phyloP scores from a whole-genome alignment of 2,113 vertebrate species.

The Bufo bufo region DNA sequence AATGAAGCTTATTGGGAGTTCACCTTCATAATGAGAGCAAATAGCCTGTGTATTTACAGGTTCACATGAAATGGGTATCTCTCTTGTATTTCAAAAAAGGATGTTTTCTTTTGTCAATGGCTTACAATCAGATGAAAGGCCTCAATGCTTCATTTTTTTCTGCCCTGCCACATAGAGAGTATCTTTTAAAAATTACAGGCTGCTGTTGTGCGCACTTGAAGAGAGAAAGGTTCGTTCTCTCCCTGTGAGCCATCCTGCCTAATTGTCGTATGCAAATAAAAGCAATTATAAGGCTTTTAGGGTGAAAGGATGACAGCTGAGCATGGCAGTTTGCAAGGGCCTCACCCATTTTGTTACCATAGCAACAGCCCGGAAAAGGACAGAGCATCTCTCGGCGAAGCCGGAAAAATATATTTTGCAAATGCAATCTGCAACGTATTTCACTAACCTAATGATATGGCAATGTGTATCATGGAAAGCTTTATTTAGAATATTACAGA shows the following conservation, averaged over 20 bases:
- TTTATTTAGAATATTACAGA: slow-evolving; percentile 78
- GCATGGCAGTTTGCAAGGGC: slow-evolving; percentile 92
- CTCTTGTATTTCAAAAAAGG: slow-evolving; percentile 82
- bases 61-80: slow-evolving; percentile 83
- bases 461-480: slow-evolving; percentile 73
- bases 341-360: slow-evolving; percentile 98
- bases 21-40: slow-evolving; percentile 25
- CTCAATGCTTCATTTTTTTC: slow-evolving; percentile 84
- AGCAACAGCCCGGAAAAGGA: slow-evolving; percentile 90
- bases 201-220: slow-evolving; percentile 84
- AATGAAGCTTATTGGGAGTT: slow-evolving; percentile 46
- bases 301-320: slow-evolving; percentile 99
- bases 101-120: slow-evolving; percentile 88
- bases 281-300: slow-evolving; percentile 99
- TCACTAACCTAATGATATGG: slow-evolving; percentile 68
- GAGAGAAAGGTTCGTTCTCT: slow-evolving; percentile 97
- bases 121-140: slow-evolving; percentile 87
- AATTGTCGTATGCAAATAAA: slow-evolving; percentile 99
- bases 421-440: slow-evolving; percentile 74
- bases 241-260: slow-evolving; percentile 99
- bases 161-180: slow-evolving; percentile 82
- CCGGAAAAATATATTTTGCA: slow-evolving; percentile 77
- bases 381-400: slow-evolving; percentile 77
- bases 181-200: slow-evolving; percentile 86
- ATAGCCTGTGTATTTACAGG: slow-evolving; percentile 65